Evolutionary conservation across 2,113 vertebrate species (phyloP), one percentile per base, ranked within the genome.

Genomic region (Burhinus oedicnemus): DNA sequence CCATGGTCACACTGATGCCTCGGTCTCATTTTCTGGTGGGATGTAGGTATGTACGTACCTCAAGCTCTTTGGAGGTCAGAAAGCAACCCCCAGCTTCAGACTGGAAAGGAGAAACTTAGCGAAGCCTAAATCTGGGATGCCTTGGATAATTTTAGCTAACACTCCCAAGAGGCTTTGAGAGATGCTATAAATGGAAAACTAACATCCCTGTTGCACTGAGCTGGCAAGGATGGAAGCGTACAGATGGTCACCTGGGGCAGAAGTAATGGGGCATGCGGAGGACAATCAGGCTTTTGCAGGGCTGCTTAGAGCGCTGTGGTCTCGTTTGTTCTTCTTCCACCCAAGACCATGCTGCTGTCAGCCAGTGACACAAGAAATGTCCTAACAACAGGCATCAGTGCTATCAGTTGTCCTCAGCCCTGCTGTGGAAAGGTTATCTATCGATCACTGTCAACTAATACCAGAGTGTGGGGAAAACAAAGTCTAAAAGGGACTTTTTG

Each of bases 261-360:
- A 60, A 82, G 29, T 26, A 47, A 26, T 6, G 32, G 42, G 17
- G 27, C 25, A 42, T 0, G 0, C 8, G 45, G n/a, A 51, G 12
- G 36, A 23, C 30, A 68, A 38, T 2, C 45, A 34, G 36, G 12
- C 5, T 69, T 77, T 64, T 82, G 7, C 21, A 69, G 36, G 30
- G 23, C 44, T 72, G 6, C 42, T 79, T 47, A n/a, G 22, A 76
- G 40, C 23, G 40, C 62, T 42, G 16, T 36, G 44, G 12, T 55
- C 26, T 71, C 57, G 7, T 68, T 71, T 66, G 32, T 8, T 82
- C 34, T 87, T 74, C 60, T 68, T 78, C 51, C 0, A 1, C 40
- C 36, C 25, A 40, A 77, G 40, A 49, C 17, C 4, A 2, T 1
- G 2, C 11, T 0, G 0, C 49, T 60, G 42, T 58, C 82, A 80